Evolutionary conservation across 2,113 vertebrate species (phyloP).

Genomic region (Narcine bancroftii): DNA sequence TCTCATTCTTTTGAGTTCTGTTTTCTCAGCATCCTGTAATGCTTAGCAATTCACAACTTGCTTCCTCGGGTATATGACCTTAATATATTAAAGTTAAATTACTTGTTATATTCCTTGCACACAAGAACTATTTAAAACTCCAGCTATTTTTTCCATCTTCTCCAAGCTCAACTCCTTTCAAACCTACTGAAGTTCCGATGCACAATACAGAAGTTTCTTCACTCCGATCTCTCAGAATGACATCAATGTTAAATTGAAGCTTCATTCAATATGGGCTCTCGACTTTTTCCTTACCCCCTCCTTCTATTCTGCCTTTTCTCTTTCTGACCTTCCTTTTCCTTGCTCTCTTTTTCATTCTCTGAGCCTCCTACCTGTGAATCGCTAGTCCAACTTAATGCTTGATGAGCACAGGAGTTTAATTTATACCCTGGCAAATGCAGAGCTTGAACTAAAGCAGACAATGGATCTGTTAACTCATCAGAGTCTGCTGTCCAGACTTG

Average conservation of each 20-base stretch:
- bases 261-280: not conserved
- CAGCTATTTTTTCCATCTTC: not conserved
- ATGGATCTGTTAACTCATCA: conserved; percentile 76
- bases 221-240: not conserved
- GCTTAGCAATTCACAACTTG: not conserved
- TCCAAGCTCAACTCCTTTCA: not conserved
- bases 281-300: conserved; percentile 35
- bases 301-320: conserved; percentile 35
- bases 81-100: not conserved
- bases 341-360: not conserved
- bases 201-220: not conserved
- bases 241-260: not conserved
- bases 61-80: not conserved
- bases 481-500: conserved; percentile 54
- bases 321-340: too few species aligned
- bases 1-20: not conserved
- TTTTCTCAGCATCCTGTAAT: not conserved
- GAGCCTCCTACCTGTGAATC: conserved; percentile 69
- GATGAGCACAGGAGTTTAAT: conserved; percentile 49
- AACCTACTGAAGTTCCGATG: too few species aligned
- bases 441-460: conserved; percentile 56
- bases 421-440: conserved; percentile 82
- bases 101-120: not conserved
- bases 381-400: conserved; percentile 50
- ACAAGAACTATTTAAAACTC: not conserved